These are phyloP conservation scores for Siniperca knerii DNA, from an alignment of 2,113 vertebrate species.

Conservation along the genomic window DNA sequence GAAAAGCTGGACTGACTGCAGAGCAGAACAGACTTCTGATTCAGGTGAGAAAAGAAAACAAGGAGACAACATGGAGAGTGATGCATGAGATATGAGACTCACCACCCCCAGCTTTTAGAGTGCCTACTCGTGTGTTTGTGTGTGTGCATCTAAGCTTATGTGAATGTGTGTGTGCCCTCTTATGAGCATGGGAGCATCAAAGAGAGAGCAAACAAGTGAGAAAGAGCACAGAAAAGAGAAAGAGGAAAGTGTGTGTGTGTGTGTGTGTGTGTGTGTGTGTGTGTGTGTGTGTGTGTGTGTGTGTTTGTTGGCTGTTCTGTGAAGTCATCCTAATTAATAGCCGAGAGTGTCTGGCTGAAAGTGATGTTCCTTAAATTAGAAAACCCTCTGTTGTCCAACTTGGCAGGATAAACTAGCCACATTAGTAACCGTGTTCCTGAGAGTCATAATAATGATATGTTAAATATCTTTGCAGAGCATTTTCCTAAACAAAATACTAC, in stretches of 20 bases:
- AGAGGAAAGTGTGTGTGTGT: neutral
- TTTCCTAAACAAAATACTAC: slow-evolving; percentile 34
- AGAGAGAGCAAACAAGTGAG: slow-evolving; percentile 35
- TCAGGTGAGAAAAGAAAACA: slow-evolving; percentile 47
- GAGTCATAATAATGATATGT: slow-evolving; percentile 37
- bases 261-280: slow-evolving; percentile 8
- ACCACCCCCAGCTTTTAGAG: slow-evolving; percentile 30
- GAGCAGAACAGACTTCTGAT: slow-evolving; percentile 31
- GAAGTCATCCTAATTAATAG: slow-evolving; percentile 69
- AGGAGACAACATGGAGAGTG: slow-evolving; percentile 30
- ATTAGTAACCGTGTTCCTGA: slow-evolving; percentile 45
- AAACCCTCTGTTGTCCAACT: slow-evolving; percentile 59
- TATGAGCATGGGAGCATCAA: slow-evolving; percentile 16
- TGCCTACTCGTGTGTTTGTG: neutral
- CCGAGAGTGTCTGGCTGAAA: slow-evolving; percentile 64
- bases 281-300: slow-evolving; percentile 6
- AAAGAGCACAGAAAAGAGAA: slow-evolving; percentile 4
- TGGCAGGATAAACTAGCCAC: slow-evolving; percentile 48
- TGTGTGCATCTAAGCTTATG: neutral
- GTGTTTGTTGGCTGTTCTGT: slow-evolving; percentile 42
- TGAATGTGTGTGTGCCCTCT: slow-evolving; percentile 5
- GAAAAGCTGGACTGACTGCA: slow-evolving; percentile 37
- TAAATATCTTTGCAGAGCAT: slow-evolving; percentile 16
- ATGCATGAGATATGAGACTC: slow-evolving; percentile 48
- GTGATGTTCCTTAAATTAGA: slow-evolving; percentile 65